Percentiles rank a stretch among this genome's conserved stretches.
Conservation (phyloP, 2,797 vertebrate genomes). For the Benthosema pterotum region DNA sequence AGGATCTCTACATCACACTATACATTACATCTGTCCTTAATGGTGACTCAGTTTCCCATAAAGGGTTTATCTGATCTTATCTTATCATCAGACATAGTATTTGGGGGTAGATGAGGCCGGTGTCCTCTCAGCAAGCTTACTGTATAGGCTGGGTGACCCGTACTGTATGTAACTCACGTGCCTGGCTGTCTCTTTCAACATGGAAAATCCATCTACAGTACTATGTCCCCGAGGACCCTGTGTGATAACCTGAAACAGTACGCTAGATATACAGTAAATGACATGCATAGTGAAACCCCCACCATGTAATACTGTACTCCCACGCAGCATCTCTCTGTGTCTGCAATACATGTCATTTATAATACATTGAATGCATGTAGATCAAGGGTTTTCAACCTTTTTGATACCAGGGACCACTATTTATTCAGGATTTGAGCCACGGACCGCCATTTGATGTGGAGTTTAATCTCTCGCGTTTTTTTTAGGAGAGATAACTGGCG, state of each 20-base stretch:
- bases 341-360: constrained; percentile 23
- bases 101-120: constrained; percentile 9
- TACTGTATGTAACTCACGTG: constrained; percentile 49
- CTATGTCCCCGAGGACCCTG: constrained; percentile 49
- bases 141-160: constrained; percentile 39
- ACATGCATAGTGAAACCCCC: constrained; percentile 33
- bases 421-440: too few relatives aligned
- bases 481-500: too few relatives aligned
- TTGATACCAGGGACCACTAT: too few relatives aligned
- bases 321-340: too few relatives aligned
- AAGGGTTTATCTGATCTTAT: too few relatives aligned
- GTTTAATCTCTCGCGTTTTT: too few relatives aligned
- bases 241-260: constrained; percentile 33
- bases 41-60: too few relatives aligned
- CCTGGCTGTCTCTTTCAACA: constrained; percentile 56
- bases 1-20: too few relatives aligned
- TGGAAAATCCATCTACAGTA: constrained; percentile 63
- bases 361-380: constrained; percentile 13
- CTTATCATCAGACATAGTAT: constrained; percentile 2
- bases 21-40: too few relatives aligned
- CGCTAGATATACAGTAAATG: constrained; percentile 36
- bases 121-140: constrained; percentile 14
- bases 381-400: background rate
- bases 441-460: too few relatives aligned
- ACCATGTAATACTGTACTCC: constrained; percentile 12